Base-by-base conservation (phyloP, 2,888 invertebrate species). In the Charanyca ferruginea region DNA sequence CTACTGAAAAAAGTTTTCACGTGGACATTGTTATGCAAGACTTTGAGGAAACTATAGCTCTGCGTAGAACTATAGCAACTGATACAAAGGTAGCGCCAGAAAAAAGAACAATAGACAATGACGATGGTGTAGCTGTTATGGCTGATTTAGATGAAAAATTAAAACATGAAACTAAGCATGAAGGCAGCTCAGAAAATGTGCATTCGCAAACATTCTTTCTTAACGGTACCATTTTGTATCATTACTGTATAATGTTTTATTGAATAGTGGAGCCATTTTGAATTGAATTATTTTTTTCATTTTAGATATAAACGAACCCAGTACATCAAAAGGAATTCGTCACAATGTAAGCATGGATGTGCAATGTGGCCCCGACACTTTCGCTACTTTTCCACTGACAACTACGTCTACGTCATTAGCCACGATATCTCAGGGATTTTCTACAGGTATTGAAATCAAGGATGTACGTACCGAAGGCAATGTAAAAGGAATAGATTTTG, bases 271-370 rank as follows among this genome's bases (percentile, higher is more conserved):
- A 38, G 47, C 5, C 4, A 25, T 48, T 53, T 57, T 42, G 41
- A 65, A 47, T 20, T 0, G 18, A 13, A 61, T 47, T 13, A 18
- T 25, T 32, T 62, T 76, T 63, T 20, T 66, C 38, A n/a, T 64
- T 38, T 60, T 85, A 95, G 95, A 95, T 87, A 89, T 94, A 68
- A 90, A 95, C 72, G 94, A 95, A 85, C 95, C 95, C 3, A 93
- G 92, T 68, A 95, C 95, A 63, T 95, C 95, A n/a, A 94, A 93
- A 86, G 95, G 95, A 28, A 86, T 95, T 64, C 91, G 93, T 28
- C 93, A 92, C 25, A 80, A 73, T 71, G 66, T 89, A 25, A 88
- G 89, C 61, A 90, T 89, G 83, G 94, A 95, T 74, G 93, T 89
- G 4, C 95, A 95, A 77, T 95, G 95, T 76, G 94, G 95, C 16